These are phyloP conservation scores for Pasiphila rectangulata DNA, from an alignment of 2,888 invertebrate species.

Conservation along the genomic window DNA sequence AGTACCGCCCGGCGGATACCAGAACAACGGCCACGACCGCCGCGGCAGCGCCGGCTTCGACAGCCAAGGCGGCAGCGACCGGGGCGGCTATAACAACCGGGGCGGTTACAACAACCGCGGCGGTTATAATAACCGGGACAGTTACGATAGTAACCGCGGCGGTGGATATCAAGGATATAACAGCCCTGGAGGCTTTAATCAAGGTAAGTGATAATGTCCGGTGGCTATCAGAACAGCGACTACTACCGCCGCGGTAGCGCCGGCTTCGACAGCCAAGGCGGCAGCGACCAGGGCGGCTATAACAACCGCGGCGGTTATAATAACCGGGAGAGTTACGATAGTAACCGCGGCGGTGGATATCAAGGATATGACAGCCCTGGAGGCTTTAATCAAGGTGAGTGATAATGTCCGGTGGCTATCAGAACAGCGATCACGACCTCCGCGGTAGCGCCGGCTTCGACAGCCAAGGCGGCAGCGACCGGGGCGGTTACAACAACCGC, in stretches of 20 bases:
- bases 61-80: constrained; percentile 27
- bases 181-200: too few species aligned
- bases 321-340: constrained; percentile 34
- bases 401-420: constrained; percentile 59
- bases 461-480: constrained; percentile 27
- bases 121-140: too few species aligned
- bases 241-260: constrained; percentile 33
- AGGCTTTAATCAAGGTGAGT: constrained; percentile 31
- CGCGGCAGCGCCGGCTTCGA: constrained; percentile 39
- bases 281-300: constrained; percentile 31
- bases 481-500: constrained; percentile 33
- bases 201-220: constrained; percentile 61
- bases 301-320: constrained; percentile 35
- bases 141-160: constrained; percentile 27
- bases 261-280: constrained; percentile 28
- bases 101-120: too few species aligned
- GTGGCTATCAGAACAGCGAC: constrained; percentile 50
- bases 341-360: constrained; percentile 18
- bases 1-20: constrained; percentile 62
- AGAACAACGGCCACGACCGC: constrained; percentile 35
- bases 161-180: too few species aligned
- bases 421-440: constrained; percentile 34
- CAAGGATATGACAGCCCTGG: constrained; percentile 23
- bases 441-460: constrained; percentile 33
- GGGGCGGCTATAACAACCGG: too few species aligned